Evolutionary conservation across 2,797 vertebrate genomes (phyloP).

Genomic region (Danio aesculapii): DNA sequence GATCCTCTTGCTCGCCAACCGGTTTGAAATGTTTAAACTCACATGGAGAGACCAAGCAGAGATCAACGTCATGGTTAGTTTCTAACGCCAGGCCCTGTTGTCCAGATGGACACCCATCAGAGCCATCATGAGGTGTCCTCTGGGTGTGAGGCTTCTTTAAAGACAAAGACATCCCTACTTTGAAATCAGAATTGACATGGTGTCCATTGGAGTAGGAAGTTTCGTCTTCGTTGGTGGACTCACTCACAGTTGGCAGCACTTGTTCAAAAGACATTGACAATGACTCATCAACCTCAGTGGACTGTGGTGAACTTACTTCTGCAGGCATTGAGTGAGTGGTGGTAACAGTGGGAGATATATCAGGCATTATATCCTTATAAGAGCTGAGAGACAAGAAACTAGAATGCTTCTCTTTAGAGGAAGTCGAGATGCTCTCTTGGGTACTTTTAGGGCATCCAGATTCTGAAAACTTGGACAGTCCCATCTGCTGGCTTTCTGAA

Average conservation of each 20-base stretch:
- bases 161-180: slow-evolving; percentile 81
- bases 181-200: slow-evolving; percentile 71
- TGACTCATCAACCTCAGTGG: slow-evolving; percentile 96
- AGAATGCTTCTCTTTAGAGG: slow-evolving; percentile 81
- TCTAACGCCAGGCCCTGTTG: slow-evolving; percentile 78
- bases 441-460: slow-evolving; percentile 62
- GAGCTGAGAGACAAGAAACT: slow-evolving; percentile 87
- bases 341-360: slow-evolving; percentile 87
- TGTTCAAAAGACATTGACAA: slow-evolving; percentile 96
- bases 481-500: slow-evolving; percentile 65
- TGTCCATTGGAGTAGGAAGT: slow-evolving; percentile 73
- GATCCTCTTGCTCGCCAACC: slow-evolving; percentile 46
- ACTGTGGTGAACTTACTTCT: slow-evolving; percentile 94
- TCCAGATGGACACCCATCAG: slow-evolving; percentile 68
- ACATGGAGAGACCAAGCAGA: slow-evolving; percentile 95
- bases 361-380: slow-evolving; percentile 83
- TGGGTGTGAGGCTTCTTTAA: slow-evolving; percentile 80
- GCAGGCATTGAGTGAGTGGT: slow-evolving; percentile 90
- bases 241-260: slow-evolving; percentile 83
- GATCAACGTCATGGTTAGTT: slow-evolving; percentile 88
- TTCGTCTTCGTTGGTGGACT: slow-evolving; percentile 83
- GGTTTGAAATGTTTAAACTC: slow-evolving; percentile 94
- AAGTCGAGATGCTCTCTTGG: slow-evolving; percentile 73
- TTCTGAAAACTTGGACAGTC: slow-evolving; percentile 68
- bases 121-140: slow-evolving; percentile 71